A percentile compares a stretch with the other conserved stretches of the same genome.
These are phyloP conservation scores for Antechinus flavipes DNA, from an alignment of 2,113 vertebrate genomes.

Conservation along the genomic window DNA sequence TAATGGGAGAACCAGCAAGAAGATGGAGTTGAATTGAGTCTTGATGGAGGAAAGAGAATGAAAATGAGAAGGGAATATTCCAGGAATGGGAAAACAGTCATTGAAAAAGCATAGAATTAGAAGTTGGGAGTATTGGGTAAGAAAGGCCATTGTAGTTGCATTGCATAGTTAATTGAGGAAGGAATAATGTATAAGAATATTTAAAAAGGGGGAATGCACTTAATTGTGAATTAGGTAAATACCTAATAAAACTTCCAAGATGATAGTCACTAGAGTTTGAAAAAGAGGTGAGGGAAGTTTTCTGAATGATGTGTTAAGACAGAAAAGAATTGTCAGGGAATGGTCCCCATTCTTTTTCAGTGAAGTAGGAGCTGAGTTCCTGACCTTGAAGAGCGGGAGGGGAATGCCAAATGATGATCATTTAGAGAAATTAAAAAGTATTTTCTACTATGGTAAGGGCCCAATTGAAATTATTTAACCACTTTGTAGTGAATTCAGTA, in stretches of 20 bases:
- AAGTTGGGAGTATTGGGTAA: neutral
- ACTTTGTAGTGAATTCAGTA: neutral
- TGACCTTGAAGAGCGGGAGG: neutral
- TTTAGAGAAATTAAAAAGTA: neutral
- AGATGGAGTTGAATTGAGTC: neutral
- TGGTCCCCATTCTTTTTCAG: neutral
- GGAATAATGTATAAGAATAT: neutral
- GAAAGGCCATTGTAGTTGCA: no score
- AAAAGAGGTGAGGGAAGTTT: no score
- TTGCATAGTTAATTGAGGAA: neutral
- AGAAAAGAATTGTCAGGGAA: neutral
- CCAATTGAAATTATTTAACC: neutral
- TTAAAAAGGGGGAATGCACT: neutral
- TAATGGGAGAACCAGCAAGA: neutral
- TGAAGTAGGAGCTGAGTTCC: neutral
- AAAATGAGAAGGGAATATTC: no score
- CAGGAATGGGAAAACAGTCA: no score
- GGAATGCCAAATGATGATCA: neutral
- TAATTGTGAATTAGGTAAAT: neutral
- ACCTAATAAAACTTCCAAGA: neutral
- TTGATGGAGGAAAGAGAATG: neutral
- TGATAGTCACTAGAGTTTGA: no score
- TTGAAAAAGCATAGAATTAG: no score
- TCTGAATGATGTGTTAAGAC: neutral
- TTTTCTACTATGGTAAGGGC: neutral